Evolutionary conservation across 2,113 vertebrate genomes (phyloP).

Genomic region (Bolborhynchus lineola): DNA sequence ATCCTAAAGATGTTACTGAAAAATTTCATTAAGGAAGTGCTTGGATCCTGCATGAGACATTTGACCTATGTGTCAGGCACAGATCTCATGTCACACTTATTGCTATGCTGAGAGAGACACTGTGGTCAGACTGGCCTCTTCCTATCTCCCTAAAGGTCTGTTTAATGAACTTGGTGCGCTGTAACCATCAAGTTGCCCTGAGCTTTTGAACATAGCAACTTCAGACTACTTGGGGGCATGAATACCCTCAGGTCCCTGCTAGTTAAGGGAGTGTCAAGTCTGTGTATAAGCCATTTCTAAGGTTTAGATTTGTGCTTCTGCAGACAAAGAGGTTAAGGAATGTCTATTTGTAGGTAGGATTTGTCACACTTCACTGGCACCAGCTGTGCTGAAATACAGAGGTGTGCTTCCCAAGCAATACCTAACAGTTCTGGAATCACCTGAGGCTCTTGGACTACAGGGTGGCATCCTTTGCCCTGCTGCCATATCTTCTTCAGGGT

Average conservation of each 20-base stretch:
- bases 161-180: neutral
- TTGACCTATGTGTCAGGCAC: neutral
- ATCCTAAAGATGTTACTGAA: neutral
- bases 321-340: neutral
- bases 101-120: neutral
- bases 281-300: neutral
- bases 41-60: neutral
- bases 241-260: neutral
- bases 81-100: fast-evolving
- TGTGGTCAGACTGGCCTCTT: neutral
- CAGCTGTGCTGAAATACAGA: neutral
- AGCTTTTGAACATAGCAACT: neutral
- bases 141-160: neutral
- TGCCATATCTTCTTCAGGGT: fast-evolving
- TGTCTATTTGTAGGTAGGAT: neutral
- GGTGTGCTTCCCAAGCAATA: fast-evolving
- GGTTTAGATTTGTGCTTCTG: neutral
- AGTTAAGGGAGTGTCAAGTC: neutral
- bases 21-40: neutral
- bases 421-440: neutral
- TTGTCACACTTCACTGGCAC: neutral
- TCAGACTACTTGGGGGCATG: neutral
- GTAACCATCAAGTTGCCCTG: neutral
- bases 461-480: neutral
- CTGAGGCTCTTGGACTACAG: neutral